Base-by-base conservation (phyloP, 2,113 vertebrate genomes). In the Festucalex cinctus region DNA sequence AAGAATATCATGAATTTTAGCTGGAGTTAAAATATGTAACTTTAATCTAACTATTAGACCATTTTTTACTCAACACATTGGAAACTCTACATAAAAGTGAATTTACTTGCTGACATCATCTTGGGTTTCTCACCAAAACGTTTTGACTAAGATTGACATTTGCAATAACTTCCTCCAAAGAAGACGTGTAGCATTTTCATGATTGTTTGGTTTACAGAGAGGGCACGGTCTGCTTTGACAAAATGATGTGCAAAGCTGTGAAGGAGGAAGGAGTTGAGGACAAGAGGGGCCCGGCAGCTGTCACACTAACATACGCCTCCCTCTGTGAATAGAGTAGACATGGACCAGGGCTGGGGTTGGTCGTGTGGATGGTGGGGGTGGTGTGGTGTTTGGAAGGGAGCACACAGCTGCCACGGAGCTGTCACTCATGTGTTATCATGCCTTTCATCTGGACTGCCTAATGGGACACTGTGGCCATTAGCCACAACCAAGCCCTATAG, bases 331-430 rank as follows among this genome's bases (percentile, higher is more conserved):
- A 46, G 78, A 77, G n/a, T 65, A 68, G 68, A 69, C 60, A 36
- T 66, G 60, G 77, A 75, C 17, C 41, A 60, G 63, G 70, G 62
- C 60, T 44, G 57, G 35, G 46, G 49, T 37, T 22, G 22, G 20
- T 14, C n/a, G 7, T n/a, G 36, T 22, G 20, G 59, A 61, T 24
- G 48, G 36, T 44, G 68, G 56, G 9, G 10, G 24, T 8, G 59
- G 28, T 5, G 56, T 16, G 56, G 26, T 26, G 9, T 17, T 59
- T n/a, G 28, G 9, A 17, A 35, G 10, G 32, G 22, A 67, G 36
- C 62, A 64, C 69, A 82, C 83, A 87, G 88, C 88, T 89, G 88
- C 83, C 68, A 66, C 79, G 56, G 54, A 70, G 58, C 77, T 82
- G 84, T 88, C 88, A 88, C 65, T 87, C 83, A 84, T 37, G 24